Evolutionary conservation across 2,888 invertebrate species (phyloP), one percentile per base, ranked within the genome.

Genomic region (Hesperia comma): DNA sequence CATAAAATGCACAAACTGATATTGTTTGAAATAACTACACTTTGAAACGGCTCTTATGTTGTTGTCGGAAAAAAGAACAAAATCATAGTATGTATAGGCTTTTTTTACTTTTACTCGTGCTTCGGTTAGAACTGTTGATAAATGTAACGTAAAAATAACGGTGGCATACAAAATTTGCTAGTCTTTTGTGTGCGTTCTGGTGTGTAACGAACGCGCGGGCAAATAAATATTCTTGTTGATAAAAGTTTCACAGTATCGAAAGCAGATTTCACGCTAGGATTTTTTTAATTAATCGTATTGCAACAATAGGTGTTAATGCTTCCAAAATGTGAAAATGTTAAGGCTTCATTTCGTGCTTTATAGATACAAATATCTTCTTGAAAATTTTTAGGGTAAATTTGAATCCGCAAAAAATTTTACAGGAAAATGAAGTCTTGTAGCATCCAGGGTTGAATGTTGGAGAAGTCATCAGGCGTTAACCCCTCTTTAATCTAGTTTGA

Each of bases 91-190:
- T 61, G 19, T 33, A 37, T 6, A 6, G 8, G 10, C 15, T n/a
- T 61, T 61, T 51, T 49, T 49, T 61, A 33, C 17, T 3, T 49
- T 49, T 19, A 14, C 15, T 12, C 17, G 12, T 37, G 33, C 46
- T 46, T 56, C 37, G 26, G n/a, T 32, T 43, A 15, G 63, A 55
- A 55, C 17, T 46, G 55, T 55, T 55, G 37, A 63, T 56, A 56
- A 40, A 55, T 63, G 54, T 54, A 46, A 63, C 63, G 53, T 19
- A 46, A 46, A 63, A 56, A 63, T 56, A 63, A 56, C 37, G 32
- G 46, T 63, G 17, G 15, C 63, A 37, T 56, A 56, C 19, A 46
- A 55, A 63, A 55, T 33, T 46, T 56, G 56, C 49, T 46, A 32
- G 55, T 46, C 17, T 19, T 57, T 57, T 57, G 46, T 37, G 49